Conservation (phyloP, 2,888 invertebrate genomes). For the Phortica magna region DNA sequence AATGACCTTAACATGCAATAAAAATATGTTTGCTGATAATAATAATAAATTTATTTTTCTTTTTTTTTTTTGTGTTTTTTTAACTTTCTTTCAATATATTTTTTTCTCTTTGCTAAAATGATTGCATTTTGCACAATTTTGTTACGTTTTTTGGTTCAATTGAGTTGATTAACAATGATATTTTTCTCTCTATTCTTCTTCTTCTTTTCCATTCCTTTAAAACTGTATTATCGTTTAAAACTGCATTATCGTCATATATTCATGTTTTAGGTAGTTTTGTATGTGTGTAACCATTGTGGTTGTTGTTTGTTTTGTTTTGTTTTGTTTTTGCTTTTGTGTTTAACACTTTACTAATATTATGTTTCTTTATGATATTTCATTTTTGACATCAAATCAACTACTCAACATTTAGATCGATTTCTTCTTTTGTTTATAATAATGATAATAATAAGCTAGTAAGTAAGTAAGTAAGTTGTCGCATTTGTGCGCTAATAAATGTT, state of each 20-base stretch:
- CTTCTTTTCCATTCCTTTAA: too few species aligned
- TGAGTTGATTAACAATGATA: background rate
- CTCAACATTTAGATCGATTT: slow-evolving; percentile 13
- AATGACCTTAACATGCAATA: slow-evolving; percentile 11
- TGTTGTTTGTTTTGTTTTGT: slow-evolving; percentile 40
- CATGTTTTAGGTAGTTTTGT: slow-evolving; percentile 2
- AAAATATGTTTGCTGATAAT: slow-evolving; percentile 31
- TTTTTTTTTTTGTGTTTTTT: background rate
- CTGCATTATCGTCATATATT: background rate
- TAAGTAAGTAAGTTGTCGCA: slow-evolving; percentile 23
- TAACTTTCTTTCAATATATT: slow-evolving; percentile 39
- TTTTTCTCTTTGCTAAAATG: slow-evolving; percentile 21
- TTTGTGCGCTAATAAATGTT: background rate
- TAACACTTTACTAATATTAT: slow-evolving; percentile 45
- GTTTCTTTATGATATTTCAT: slow-evolving; percentile 36
- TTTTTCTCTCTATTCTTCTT: background rate
- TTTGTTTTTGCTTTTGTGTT: slow-evolving; percentile 36
- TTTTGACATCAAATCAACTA: slow-evolving; percentile 4
- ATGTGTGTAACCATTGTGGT: slow-evolving; percentile 42
- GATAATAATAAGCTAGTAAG: slow-evolving; percentile 49
- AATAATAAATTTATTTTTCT: slow-evolving; percentile 13
- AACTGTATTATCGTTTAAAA: background rate
- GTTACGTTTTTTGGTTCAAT: background rate
- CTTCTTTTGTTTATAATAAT: slow-evolving; percentile 37
- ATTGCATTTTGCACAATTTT: slow-evolving; percentile 16